These are phyloP conservation scores for Chionoecetes opilio DNA, from an alignment of 1,140 invertebrate genomes.

Conservation along the genomic window DNA sequence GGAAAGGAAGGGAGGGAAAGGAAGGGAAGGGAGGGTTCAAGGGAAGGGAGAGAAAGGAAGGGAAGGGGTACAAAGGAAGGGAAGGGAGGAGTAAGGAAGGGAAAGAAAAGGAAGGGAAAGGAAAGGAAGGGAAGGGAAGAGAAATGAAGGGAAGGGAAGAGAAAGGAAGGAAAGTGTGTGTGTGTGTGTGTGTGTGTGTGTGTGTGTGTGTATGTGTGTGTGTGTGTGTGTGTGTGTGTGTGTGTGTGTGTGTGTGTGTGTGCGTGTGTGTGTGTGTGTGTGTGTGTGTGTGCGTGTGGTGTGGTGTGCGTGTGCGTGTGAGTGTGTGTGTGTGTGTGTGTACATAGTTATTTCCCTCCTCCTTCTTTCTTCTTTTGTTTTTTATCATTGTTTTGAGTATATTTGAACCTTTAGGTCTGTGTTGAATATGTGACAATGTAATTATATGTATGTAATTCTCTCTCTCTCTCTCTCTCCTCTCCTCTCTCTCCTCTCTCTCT, in stretches of 20 bases:
- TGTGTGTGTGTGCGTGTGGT: too few species aligned
- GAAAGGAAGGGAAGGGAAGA: too few species aligned
- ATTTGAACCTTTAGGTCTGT: too few species aligned
- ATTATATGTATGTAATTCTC: too few species aligned
- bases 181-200: not conserved
- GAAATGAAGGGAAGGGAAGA: too few species aligned
- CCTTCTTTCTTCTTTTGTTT: not conserved
- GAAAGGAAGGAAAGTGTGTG: not conserved
- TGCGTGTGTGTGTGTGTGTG: not conserved
- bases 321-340: too few species aligned
- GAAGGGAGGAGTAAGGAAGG: too few species aligned
- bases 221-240: conserved; percentile 42
- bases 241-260: conserved; percentile 39
- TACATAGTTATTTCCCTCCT: too few species aligned
- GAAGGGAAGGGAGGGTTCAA: not conserved
- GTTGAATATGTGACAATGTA: too few species aligned
- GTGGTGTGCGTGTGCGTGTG: too few species aligned
- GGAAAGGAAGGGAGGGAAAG: not conserved
- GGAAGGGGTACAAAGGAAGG: not conserved
- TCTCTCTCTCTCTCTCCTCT: not conserved
- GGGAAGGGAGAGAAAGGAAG: not conserved
- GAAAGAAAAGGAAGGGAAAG: too few species aligned
- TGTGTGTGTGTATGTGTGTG: conserved; percentile 45
- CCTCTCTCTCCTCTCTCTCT: not conserved
- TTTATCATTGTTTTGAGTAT: too few species aligned